phyloP scores from a whole-genome alignment of 2,797 vertebrate species.

The Adrianichthys oophorus region DNA sequence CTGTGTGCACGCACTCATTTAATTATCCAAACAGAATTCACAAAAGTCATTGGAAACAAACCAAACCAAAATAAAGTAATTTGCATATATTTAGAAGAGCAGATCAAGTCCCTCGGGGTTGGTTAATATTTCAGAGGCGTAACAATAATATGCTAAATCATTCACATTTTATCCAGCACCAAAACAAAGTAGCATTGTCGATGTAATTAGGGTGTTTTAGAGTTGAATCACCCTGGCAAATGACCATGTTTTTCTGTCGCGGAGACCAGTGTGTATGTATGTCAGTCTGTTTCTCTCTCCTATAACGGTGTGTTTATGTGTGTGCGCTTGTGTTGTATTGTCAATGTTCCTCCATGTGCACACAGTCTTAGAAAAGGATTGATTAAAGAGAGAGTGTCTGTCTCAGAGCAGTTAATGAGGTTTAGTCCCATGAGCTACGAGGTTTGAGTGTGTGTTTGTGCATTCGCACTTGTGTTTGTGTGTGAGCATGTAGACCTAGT shows the following conservation, averaged over 20 bases:
- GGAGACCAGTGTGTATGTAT: conserved; percentile 61
- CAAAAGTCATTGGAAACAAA: conserved; percentile 80
- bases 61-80: conserved; percentile 81
- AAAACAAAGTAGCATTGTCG: conserved; percentile 81
- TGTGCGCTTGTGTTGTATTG: conserved; percentile 67
- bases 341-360: conserved; percentile 74
- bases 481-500: conserved; percentile 57
- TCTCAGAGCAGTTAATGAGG: conserved; percentile 85
- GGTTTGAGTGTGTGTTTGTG: conserved; percentile 57
- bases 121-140: conserved; percentile 82
- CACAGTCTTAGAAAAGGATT: conserved; percentile 80
- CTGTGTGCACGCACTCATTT: conserved; percentile 76
- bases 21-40: conserved; percentile 80
- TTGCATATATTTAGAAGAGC: conserved; percentile 83
- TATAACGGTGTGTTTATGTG: conserved; percentile 29
- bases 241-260: conserved; percentile 77
- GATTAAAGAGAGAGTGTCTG: conserved; percentile 84
- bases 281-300: conserved; percentile 4
- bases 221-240: conserved; percentile 80
- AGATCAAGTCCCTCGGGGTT: conserved; percentile 77
- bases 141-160: conserved; percentile 84
- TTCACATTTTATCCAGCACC: conserved; percentile 77
- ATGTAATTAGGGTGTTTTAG: conserved; percentile 79
- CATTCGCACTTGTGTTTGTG: conserved; percentile 49
- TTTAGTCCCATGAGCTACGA: conserved; percentile 81